Percentiles rank a stretch among this genome's conserved stretches.
Evolutionary conservation across 2,888 invertebrate species (phyloP).

Genomic region (Microdon myrmicae): DNA sequence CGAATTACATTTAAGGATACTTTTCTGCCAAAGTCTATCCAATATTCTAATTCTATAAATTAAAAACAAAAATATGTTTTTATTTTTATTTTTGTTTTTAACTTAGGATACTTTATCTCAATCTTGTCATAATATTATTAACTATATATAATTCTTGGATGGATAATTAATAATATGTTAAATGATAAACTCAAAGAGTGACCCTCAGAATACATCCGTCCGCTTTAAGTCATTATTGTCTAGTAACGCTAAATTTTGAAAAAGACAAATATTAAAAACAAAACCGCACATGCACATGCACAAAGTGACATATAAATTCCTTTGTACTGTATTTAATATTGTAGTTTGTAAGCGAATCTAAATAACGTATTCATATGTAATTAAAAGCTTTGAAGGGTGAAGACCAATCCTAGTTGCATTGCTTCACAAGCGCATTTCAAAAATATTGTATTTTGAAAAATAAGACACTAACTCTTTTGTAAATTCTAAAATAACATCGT

Average conservation of each 20-base stretch:
- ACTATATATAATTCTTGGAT: constrained; percentile 51
- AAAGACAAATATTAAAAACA: constrained; percentile 27
- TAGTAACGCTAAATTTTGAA: constrained; percentile 18
- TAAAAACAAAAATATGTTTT: constrained; percentile 1
- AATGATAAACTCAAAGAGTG: constrained; percentile 4
- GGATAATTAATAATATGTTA: constrained; percentile 34
- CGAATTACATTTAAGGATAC: constrained; percentile 42
- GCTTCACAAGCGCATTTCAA: constrained; percentile 53
- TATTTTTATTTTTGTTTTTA: constrained; percentile 24
- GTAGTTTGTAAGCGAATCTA: no score
- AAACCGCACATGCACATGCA: background rate
- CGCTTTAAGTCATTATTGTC: constrained; percentile 50
- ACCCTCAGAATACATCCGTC: constrained; percentile 48
- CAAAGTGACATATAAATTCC: no score
- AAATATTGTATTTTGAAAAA: constrained; percentile 1
- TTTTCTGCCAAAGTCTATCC: constrained; percentile 49
- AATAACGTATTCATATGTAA: no score
- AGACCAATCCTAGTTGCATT: constrained; percentile 39
- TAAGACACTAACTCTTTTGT: background rate
- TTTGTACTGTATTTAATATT: no score
- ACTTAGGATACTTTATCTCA: constrained; percentile 49
- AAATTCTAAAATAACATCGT: constrained; percentile 14
- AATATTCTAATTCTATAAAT: constrained; percentile 31
- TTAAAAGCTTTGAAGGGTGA: no score
- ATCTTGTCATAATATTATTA: constrained; percentile 56